These are phyloP conservation scores for Gopherus flavomarginatus DNA, from an alignment of 2,113 vertebrate species.

Conservation along the genomic window DNA sequence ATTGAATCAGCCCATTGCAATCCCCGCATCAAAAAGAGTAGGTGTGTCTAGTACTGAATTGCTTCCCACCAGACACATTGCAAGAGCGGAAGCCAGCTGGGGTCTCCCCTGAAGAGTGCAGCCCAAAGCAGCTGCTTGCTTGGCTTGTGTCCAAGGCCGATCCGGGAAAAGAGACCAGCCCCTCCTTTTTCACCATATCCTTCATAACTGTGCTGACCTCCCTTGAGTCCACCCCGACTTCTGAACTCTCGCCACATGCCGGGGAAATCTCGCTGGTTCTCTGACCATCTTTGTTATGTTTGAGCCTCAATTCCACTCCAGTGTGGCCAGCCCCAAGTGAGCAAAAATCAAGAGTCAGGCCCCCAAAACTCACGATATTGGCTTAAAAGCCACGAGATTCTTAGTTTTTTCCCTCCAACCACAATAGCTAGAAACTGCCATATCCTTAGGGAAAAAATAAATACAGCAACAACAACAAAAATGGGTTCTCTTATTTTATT, in stretches of 20 bases:
- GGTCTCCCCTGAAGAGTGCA: neutral
- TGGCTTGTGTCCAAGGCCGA: neutral
- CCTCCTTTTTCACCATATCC: neutral
- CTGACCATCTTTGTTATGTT: neutral
- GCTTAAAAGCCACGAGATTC: neutral
- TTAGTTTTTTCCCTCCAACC: rapidly evolving
- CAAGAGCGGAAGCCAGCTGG: neutral
- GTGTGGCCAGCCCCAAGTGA: neutral
- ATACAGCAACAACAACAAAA: neutral
- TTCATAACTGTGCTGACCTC: neutral
- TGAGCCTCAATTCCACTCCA: neutral
- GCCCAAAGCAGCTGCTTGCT: neutral
- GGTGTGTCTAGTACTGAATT: neutral
- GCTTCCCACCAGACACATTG: neutral
- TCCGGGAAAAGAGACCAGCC: neutral
- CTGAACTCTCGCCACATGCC: neutral
- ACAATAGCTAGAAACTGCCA: neutral
- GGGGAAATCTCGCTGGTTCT: neutral
- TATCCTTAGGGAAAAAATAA: neutral
- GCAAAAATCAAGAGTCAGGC: neutral
- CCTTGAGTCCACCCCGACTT: rapidly evolving
- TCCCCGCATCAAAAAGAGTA: neutral
- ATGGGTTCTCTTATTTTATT: too few species aligned
- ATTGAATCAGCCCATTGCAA: neutral
- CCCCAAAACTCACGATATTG: neutral